Evolutionary conservation across 2,113 vertebrate genomes (phyloP), one percentile per base, ranked within the genome.

Genomic region (Chroicocephalus ridibundus): DNA sequence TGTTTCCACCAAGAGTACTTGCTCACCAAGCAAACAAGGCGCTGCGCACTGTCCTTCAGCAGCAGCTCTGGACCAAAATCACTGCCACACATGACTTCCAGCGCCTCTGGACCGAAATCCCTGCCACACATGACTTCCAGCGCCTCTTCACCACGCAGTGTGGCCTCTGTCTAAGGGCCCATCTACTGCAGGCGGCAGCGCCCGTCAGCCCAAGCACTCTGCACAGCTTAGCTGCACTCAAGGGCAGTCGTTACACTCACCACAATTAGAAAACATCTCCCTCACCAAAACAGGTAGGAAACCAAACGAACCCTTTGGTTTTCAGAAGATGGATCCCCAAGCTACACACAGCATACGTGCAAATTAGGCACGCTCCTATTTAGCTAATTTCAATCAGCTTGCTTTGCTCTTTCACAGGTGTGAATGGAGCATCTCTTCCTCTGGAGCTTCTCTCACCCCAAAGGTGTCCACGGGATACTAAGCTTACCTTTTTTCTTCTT

Each of bases 171-270:
- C 47, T 40, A 40, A 79, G n/a, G 57, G 25, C 34, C 42, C 0
- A 2, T n/a, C n/a, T 31, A 7, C 2, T 10, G 11, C 0, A 86
- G 51, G 57, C 58, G 83, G 66, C 71, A 81, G 71, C 0, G 0
- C 51, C 42, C 47, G 55, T 42, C 54, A 65, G 0, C 10, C 17
- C 24, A n/a, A 52, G n/a, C 31, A 7, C 42, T 51, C 42, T 10
- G 46, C 16, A 24, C 25, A 46, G 31, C 60, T 75, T 9, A 31
- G n/a, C 2, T 42, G 44, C 61, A 42, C 32, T 13, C 31, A 79
- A 55, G 10, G 9, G 20, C 54, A 60, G 32, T 42, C 71, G 13
- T 32, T 42, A 40, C 13, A 16, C 15, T 88, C 49, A 68, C 21
- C 74, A 27, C 20, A 66, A 22, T 27, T 34, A 58, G 15, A n/a